Evolutionary conservation across 2,113 vertebrate genomes (phyloP), one percentile per base, ranked within the genome.

Genomic region (Macquaria ambigua): DNA sequence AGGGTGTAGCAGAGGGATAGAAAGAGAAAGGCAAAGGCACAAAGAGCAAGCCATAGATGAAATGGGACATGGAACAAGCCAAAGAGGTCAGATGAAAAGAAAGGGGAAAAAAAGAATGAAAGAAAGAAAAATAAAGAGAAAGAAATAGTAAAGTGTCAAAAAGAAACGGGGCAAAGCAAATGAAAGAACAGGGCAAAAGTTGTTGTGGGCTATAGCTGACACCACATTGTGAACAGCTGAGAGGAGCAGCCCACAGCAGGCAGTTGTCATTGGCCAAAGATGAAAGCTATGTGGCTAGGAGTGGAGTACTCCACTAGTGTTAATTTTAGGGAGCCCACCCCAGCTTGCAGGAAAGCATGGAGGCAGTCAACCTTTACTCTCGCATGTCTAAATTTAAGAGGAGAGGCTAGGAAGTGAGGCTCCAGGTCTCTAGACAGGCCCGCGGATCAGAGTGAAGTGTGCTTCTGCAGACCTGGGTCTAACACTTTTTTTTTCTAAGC

Each of bases 301-400:
- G 87, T 89, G 76, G 90, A 90, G 86, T 62, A 84, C 86, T 89
- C 76, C 72, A 56, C 84, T 84, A 61, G 92, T 95, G 93, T 95
- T 96, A 94, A 96, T 96, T 96, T 96, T 96, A 95, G 95, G 92
- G 92, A 94, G 93, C 87, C 90, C 92, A 90, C 90, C 77, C 91
- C 79, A 66, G 87, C 89, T 84, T 67, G 82, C 81, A 82, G 90
- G 77, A 77, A 82, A 92, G 87, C 85, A 74, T 8, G 25, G 87
- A 88, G 89, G 77, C 85, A 79, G 75, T 89, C 75, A 89, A 74
- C 83, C 84, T 87, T 82, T 78, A 84, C 85, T 87, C 52, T 84
- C 59, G 5, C 73, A 84, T 74, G 82, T 87, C 93, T 94, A 92
- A 88, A 95, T 94, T 90, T 94, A 94, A 92, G 90, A 89, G 67